These are phyloP conservation scores for Taxidea taxus DNA, from an alignment of 2,113 vertebrate species.

Conservation along the genomic window DNA sequence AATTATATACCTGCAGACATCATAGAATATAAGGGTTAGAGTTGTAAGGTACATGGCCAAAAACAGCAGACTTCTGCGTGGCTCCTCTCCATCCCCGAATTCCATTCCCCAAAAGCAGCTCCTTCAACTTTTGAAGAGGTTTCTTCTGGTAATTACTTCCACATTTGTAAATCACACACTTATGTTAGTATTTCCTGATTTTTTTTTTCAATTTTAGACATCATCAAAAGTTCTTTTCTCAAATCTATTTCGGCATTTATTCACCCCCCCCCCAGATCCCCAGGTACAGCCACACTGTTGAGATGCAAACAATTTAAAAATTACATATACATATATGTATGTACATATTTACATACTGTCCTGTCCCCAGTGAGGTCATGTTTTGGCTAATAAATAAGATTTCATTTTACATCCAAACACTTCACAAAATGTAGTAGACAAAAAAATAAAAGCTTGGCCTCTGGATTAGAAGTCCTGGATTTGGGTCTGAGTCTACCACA, in stretches of 20 bases:
- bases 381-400: conserved; percentile 18
- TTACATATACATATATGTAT: not conserved
- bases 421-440: not conserved
- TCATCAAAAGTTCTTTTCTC: not conserved
- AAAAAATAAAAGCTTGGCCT: not conserved
- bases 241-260: not conserved
- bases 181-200: not conserved
- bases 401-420: not conserved
- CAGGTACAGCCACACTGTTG: not conserved
- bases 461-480: not conserved
- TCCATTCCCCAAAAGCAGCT: not conserved
- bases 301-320: not conserved
- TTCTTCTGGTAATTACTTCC: conserved; percentile 2
- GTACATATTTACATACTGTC: not conserved
- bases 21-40: not conserved
- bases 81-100: not conserved
- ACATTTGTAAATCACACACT: not conserved
- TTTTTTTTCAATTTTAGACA: not conserved
- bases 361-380: not conserved
- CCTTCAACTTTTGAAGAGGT: not conserved
- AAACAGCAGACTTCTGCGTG: not conserved
- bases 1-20: not conserved
- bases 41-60: not conserved
- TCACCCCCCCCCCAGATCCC: not conserved
- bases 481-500: not conserved